Base-by-base conservation (phyloP, 2,113 vertebrate genomes). In the Myrmecophaga tridactyla region DNA sequence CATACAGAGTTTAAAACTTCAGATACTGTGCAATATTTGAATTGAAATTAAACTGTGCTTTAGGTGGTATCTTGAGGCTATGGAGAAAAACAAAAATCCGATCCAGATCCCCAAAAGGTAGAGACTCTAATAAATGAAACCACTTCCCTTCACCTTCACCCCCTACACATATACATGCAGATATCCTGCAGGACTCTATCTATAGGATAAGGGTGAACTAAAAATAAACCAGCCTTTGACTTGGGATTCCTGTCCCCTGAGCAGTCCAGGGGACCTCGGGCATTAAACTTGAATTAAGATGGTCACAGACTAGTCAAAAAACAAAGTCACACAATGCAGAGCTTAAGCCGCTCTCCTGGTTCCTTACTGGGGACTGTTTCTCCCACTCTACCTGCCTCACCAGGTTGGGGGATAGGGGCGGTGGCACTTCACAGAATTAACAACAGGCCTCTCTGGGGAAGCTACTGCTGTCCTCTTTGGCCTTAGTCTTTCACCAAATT, bases 71-170 rank as follows among this genome's bases (percentile, higher is more conserved):
- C 48, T 60, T 18, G 5, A 56, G 60, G 13, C 27, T 29, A 14
- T 7, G 17, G 29, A 65, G 23, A 93, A 69, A 27, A 10, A 8
- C 18, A 62, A 0, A 62, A 89, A 48, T 91, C 23, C 65, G 73
- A 87, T 48, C 27, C 31, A 72, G 6, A 20, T 67, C 14, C 43
- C 58, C 15, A 15, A 4, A 31, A 82, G 18, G 6, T 69, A 2
- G 25, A 56, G 46, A 31, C 14, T 29, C 10, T 39, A 41, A 48
- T 39, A 17, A 29, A 60, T 12, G 39, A 80, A 84, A n/a, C 18
- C 18, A 14, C 14, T 23, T 5, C 7, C 60, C 29, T 60, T 18
- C 3, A 11, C 1, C 9, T 29, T 31, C 27, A 15, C 1, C 1
- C 27, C 20, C 58, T n/a, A 17, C 10, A 10, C 9, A 60, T 6